These are phyloP conservation scores for Synanthedon vespiformis DNA, from an alignment of 2,888 invertebrate genomes.

Conservation along the genomic window DNA sequence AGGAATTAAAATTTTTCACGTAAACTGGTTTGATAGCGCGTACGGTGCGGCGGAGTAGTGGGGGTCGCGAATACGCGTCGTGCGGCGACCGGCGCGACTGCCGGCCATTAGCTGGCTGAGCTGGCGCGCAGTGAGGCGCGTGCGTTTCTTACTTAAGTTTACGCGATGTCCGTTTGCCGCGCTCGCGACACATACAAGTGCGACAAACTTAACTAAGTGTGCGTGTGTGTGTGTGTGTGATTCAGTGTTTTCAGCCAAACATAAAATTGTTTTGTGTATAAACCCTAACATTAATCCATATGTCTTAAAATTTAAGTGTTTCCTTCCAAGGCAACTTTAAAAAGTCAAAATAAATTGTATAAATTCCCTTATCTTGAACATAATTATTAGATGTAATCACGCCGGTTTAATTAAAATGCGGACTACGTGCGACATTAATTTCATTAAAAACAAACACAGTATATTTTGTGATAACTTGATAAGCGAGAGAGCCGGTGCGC, in stretches of 20 bases:
- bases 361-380: constrained; percentile 1
- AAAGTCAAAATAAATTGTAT: background rate
- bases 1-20: constrained; percentile 67
- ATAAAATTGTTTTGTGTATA: too few species aligned
- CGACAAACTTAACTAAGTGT: constrained; percentile 21
- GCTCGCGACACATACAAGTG: constrained; percentile 11
- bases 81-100: constrained; percentile 9
- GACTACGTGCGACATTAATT: constrained; percentile 40
- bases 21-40: constrained; percentile 69
- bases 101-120: constrained; percentile 59
- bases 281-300: too few species aligned
- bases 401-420: constrained; percentile 36
- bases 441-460: constrained; percentile 55
- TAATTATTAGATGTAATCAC: constrained; percentile 20
- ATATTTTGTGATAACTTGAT: constrained; percentile 18
- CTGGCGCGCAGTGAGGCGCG: constrained; percentile 41
- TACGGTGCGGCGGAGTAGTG: constrained; percentile 46
- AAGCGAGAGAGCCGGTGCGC: constrained; percentile 32
- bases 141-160: constrained; percentile 40
- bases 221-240: constrained; percentile 26
- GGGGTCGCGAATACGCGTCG: constrained; percentile 65
- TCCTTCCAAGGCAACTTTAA: too few species aligned
- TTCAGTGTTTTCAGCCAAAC: constrained; percentile 4
- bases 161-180: constrained; percentile 20
- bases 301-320: too few species aligned